Percentiles rank a stretch among this genome's conserved stretches.
Evolutionary conservation across 1,140 invertebrate species (phyloP).

Genomic region (Brachionus plicatilis): DNA sequence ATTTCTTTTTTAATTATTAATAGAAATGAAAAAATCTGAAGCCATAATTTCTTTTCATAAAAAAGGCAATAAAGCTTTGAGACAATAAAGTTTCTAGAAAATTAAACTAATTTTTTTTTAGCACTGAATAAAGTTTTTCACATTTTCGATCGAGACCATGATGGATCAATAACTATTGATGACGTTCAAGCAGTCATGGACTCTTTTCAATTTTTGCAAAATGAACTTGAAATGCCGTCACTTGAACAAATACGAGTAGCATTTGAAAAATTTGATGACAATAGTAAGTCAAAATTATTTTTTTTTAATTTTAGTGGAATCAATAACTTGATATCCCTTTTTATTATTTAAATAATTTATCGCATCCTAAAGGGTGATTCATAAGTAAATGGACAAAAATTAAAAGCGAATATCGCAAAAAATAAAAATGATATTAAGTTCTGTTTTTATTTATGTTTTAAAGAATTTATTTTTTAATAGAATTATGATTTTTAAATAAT

Average conservation of each 20-base stretch:
- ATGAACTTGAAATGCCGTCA: conserved; percentile 36
- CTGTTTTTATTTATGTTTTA: too few relatives aligned
- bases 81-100: neutral
- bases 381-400: too few relatives aligned
- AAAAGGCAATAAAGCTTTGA: neutral
- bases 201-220: conserved; percentile 28
- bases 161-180: conserved; percentile 37
- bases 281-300: neutral
- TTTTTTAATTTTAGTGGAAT: too few relatives aligned
- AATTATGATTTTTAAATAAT: too few relatives aligned
- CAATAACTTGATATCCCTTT: too few relatives aligned
- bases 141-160: conserved; percentile 29
- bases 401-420: too few relatives aligned
- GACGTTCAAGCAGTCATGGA: conserved; percentile 32
- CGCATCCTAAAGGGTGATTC: too few relatives aligned
- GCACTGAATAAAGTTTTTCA: conserved; percentile 34
- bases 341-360: too few relatives aligned
- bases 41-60: neutral
- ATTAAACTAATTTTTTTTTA: neutral
- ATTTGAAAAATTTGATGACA: conserved; percentile 38
- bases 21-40: too few relatives aligned
- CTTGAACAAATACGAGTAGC: conserved; percentile 20
- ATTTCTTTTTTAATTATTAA: too few relatives aligned
- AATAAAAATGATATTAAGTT: too few relatives aligned
- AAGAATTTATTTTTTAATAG: too few relatives aligned